A percentile compares a stretch with the other conserved stretches of the same genome.
Evolutionary conservation across 2,888 invertebrate species (phyloP).

Genomic region (Trichogramma dendrolimi): DNA sequence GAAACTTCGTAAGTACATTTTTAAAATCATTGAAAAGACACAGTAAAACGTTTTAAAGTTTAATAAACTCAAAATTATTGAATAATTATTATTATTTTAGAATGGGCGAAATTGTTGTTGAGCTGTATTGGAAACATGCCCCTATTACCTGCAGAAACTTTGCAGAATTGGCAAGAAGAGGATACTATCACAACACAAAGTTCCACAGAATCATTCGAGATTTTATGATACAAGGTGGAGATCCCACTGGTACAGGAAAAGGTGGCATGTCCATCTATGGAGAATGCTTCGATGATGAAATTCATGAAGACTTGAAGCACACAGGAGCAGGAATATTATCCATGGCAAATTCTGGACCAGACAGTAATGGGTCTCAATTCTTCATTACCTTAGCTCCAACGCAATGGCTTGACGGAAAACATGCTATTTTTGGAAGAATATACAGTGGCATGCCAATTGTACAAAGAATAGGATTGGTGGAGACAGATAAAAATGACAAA

Average conservation of each 20-base stretch:
- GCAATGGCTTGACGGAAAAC: slow-evolving; percentile 97
- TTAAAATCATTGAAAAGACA: not conserved
- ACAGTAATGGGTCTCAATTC: slow-evolving; percentile 97
- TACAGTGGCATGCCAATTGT: slow-evolving; percentile 85
- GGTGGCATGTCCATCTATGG: slow-evolving; percentile 98
- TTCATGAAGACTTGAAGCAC: slow-evolving; percentile 88
- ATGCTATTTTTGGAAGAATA: slow-evolving; percentile 90
- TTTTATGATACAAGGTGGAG: slow-evolving; percentile 94
- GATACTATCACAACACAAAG: slow-evolving; percentile 93
- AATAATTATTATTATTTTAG: slow-evolving; percentile 54
- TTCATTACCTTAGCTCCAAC: slow-evolving; percentile 95
- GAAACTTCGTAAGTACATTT: slow-evolving; percentile 72
- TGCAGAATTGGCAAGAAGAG: slow-evolving; percentile 86
- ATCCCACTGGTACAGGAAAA: slow-evolving; percentile 94
- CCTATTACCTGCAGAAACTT: slow-evolving; percentile 97
- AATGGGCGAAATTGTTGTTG: slow-evolving; percentile 88
- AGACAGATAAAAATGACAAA: slow-evolving; percentile 87
- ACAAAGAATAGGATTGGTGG: slow-evolving; percentile 87
- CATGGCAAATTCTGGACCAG: slow-evolving; percentile 98
- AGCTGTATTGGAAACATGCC: slow-evolving; percentile 98
- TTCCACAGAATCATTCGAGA: slow-evolving; percentile 94
- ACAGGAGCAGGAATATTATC: slow-evolving; percentile 81
- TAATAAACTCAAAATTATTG: slow-evolving; percentile 3
- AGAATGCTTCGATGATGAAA: slow-evolving; percentile 90
- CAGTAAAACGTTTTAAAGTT: not conserved